Base-by-base conservation (phyloP, 2,113 vertebrate species). In the Zosterops hypoxanthus region DNA sequence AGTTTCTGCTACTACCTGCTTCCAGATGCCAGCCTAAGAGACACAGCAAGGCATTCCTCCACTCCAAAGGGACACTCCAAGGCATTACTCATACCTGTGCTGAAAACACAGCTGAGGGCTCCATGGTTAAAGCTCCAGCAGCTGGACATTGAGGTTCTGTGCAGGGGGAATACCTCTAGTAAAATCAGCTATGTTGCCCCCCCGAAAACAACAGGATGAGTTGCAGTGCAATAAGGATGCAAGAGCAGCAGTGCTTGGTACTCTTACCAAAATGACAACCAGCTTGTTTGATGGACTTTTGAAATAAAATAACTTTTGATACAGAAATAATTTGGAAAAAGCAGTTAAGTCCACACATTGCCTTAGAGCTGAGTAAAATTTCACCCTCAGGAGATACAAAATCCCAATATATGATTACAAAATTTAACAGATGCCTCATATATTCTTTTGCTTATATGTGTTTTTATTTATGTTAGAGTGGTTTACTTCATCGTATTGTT, bases 101-200 rank as follows among this genome's bases (percentile, higher is more conserved):
- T 57, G 33, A 53, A 78, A 75, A 41, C 22, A 31, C 11, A 69
- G 16, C 12, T 29, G 34, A 60, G 16, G 14, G 7, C 6, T 57
- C 34, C 19, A 11, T 7, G 7, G 17, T 8, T 49, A 53, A 59
- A 55, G 26, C 19, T 52, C 26, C 26, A 82, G 36, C 25, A 73
- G 26, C 19, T 41, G 28, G 11, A 50, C 12, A 34, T 2, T 2
- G 53, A 65, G 31, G 9, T 5, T 70, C 12, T 68, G 8, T 28
- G 14, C 14, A 49, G 29, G 5, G 14, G 11, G n/a, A 29, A 56
- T 52, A 12, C 9, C 18, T 12, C 9, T 26, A 17, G 23, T 41
- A 53, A 5, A 42, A 16, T 2, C 46, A 50, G 19, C 16, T 0
- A 0, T 9, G 11, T 6, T 79, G 11, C 2, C 1, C 24, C 8